A percentile compares a stretch with the other conserved stretches of the same genome.
phyloP scores from a whole-genome alignment of 2,888 invertebrate species.

The Microctonus hyperodae region DNA sequence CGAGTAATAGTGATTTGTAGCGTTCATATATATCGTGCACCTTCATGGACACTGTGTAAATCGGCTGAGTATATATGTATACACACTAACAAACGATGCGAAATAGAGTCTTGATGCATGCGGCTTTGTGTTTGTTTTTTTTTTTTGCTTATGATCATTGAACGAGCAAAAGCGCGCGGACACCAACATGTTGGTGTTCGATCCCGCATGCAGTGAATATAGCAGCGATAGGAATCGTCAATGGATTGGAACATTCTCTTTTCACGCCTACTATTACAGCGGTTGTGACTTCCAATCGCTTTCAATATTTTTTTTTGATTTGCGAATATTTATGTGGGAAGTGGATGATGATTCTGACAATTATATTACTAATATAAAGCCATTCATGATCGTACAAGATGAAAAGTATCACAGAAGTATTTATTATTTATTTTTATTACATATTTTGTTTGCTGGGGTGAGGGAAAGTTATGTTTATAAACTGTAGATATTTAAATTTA shows the following conservation, averaged over 20 bases:
- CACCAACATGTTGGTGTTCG: slow-evolving; percentile 20
- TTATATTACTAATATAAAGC: no score
- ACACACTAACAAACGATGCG: slow-evolving; percentile 43
- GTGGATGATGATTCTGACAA: not conserved
- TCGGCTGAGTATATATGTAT: slow-evolving; percentile 24
- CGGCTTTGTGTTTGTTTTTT: slow-evolving; percentile 23
- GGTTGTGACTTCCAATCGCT: not conserved
- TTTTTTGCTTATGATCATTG: slow-evolving; percentile 28
- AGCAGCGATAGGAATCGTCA: slow-evolving; percentile 42
- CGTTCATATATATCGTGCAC: slow-evolving; percentile 43
- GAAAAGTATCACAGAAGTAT: no score
- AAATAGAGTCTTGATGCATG: slow-evolving; percentile 13
- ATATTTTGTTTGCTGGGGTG: no score
- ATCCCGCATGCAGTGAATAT: slow-evolving; percentile 28
- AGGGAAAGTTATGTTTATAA: no score
- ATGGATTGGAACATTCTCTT: slow-evolving; percentile 40
- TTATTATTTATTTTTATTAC: no score
- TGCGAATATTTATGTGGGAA: not conserved
- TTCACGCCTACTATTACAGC: slow-evolving; percentile 39
- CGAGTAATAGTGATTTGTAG: slow-evolving; percentile 64
- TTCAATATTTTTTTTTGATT: not conserved
- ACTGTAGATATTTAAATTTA: no score
- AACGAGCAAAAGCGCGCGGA: slow-evolving; percentile 27
- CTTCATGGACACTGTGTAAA: slow-evolving; percentile 12
- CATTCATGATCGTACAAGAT: no score